Percentiles rank a stretch among this genome's conserved stretches.
Conservation (phyloP, 2,113 vertebrate species). For the Chamaetylas fuelleborni region DNA sequence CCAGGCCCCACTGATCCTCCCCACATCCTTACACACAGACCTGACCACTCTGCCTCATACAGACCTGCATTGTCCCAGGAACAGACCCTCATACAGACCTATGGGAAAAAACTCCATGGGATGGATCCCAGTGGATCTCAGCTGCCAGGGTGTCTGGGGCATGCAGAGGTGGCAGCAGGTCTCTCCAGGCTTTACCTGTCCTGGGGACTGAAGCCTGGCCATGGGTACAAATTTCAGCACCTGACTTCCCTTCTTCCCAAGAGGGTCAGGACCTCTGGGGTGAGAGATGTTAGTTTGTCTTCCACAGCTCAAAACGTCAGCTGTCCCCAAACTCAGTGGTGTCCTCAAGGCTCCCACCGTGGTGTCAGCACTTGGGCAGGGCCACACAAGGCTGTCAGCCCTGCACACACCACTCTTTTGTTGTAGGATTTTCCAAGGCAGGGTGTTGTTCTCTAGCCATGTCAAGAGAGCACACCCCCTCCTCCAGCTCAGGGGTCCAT, state of each 20-base stretch:
- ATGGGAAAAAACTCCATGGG: rapidly evolving
- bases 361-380: neutral
- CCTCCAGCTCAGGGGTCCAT: neutral
- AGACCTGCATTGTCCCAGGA: rapidly evolving
- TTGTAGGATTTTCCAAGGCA: neutral
- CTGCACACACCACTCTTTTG: rapidly evolving
- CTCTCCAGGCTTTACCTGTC: neutral
- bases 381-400: rapidly evolving
- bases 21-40: neutral
- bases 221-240: neutral
- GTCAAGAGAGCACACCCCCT: neutral
- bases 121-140: neutral
- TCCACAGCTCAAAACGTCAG: neutral
- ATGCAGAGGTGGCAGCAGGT: neutral
- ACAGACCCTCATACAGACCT: neutral
- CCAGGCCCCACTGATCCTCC: neutral
- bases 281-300: neutral
- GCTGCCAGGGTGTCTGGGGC: neutral
- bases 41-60: neutral
- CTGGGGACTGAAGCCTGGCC: neutral
- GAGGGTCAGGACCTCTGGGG: neutral
- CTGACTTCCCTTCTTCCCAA: neutral
- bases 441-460: neutral
- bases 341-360: neutral
- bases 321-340: neutral